Conservation (phyloP, 2,113 vertebrate genomes). For the Xiphophorus hellerii region DNA sequence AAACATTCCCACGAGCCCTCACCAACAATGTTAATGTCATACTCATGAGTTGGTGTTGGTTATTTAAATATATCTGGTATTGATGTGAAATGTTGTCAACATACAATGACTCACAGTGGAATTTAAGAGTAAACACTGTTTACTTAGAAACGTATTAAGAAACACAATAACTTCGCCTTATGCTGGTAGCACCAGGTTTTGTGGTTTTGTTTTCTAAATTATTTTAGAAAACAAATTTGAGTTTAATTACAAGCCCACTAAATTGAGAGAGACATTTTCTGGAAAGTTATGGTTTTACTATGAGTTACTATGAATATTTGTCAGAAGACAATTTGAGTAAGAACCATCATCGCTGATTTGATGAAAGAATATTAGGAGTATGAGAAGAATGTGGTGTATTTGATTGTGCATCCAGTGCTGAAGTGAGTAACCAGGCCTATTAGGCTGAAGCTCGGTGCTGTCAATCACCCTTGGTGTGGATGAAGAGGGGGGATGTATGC, state of each 20-base stretch:
- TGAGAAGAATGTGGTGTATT: not conserved
- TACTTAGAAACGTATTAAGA: not conserved
- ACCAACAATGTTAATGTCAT: not conserved
- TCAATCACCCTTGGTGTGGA: constrained; percentile 61
- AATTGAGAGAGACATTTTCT: not conserved
- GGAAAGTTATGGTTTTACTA: not conserved
- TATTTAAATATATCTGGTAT: not conserved
- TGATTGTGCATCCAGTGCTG: constrained; percentile 41
- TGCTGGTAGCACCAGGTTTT: not conserved
- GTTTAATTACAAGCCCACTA: too few species aligned
- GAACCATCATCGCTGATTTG: not conserved
- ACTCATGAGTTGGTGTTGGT: not conserved
- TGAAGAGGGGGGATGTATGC: constrained; percentile 52
- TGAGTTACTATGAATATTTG: not conserved
- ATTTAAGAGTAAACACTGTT: not conserved
- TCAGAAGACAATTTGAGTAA: not conserved
- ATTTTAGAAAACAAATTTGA: too few species aligned
- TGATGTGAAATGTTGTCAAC: not conserved
- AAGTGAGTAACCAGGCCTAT: constrained; percentile 54
- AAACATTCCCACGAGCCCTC: not conserved
- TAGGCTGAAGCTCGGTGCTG: constrained; percentile 54
- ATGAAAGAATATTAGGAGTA: not conserved
- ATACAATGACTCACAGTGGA: not conserved
- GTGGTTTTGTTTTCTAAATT: too few species aligned
- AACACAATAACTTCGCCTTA: not conserved